Evolutionary conservation across 2,888 invertebrate species (phyloP).

Genomic region (Microplitis deprimator): DNA sequence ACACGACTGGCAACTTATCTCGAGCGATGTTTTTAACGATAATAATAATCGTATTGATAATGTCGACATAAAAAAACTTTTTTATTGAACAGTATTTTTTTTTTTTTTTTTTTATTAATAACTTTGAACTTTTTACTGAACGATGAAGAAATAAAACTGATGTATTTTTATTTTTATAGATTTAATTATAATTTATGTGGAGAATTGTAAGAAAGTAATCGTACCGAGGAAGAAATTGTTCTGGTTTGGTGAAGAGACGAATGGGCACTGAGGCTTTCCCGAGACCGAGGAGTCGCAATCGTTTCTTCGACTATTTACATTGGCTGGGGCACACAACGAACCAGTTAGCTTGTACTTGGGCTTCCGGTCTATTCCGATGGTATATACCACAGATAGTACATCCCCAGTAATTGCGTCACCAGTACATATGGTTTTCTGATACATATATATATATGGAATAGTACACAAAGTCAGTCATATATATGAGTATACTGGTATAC

Average conservation of each 20-base stretch:
- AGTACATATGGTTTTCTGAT: not conserved
- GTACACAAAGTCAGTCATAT: not conserved
- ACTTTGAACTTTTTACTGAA: not conserved
- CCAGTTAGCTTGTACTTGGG: constrained; percentile 45
- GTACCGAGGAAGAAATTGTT: not conserved
- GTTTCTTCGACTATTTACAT: constrained; percentile 39
- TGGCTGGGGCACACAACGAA: constrained; percentile 38
- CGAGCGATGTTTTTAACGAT: constrained; percentile 50
- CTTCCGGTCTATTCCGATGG: constrained; percentile 49
- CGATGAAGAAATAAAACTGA: not conserved
- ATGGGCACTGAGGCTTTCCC: constrained; percentile 37
- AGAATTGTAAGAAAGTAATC: constrained; percentile 3
- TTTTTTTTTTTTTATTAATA: not conserved
- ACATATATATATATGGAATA: not conserved
- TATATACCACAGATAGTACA: constrained; percentile 15
- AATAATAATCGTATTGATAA: constrained; percentile 51
- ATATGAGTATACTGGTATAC: not conserved
- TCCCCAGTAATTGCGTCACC: constrained; percentile 29
- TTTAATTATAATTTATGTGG: not conserved
- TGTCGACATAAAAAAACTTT: constrained; percentile 37
- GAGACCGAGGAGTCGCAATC: constrained; percentile 26
- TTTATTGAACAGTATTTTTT: not conserved
- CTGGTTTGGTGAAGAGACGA: constrained; percentile 23
- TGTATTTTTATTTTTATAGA: too few relatives aligned
- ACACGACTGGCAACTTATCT: constrained; percentile 49